These are phyloP conservation scores for Isaurus tuberculatus DNA, from an alignment of 92 coral and sea anemone genomes.

Conservation along the genomic window DNA sequence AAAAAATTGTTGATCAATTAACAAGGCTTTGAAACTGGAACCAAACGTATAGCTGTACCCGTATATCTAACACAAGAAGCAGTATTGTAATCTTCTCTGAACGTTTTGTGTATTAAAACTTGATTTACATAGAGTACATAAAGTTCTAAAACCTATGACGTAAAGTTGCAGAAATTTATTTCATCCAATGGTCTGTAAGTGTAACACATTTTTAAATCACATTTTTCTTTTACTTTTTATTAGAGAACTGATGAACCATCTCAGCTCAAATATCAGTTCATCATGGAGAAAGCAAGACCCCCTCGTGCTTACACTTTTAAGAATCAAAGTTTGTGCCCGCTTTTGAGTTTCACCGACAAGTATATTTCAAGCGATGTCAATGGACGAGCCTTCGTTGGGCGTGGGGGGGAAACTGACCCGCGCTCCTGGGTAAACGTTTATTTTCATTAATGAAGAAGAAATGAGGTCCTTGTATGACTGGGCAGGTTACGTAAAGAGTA, in stretches of 20 bases:
- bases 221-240: not conserved
- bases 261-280: slow-evolving; percentile 15
- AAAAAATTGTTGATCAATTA: too few relatives aligned
- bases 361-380: slow-evolving; percentile 18
- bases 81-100: too few relatives aligned
- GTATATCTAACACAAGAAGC: too few relatives aligned
- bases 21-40: too few relatives aligned
- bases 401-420: not conserved
- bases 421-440: not conserved
- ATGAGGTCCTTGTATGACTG: not conserved
- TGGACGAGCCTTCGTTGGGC: slow-evolving; percentile 37
- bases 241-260: not conserved
- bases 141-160: too few relatives aligned
- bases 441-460: not conserved
- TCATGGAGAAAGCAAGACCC: slow-evolving; percentile 1
- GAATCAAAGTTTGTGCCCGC: not conserved
- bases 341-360: not conserved
- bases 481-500: not conserved
- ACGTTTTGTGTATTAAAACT: too few relatives aligned
- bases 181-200: too few relatives aligned
- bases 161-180: too few relatives aligned
- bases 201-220: too few relatives aligned
- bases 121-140: too few relatives aligned
- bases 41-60: too few relatives aligned
- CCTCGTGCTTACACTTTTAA: slow-evolving; percentile 8